Evolutionary conservation across 2,113 vertebrate genomes (phyloP).

Genomic region (Antechinus stuartii): DNA sequence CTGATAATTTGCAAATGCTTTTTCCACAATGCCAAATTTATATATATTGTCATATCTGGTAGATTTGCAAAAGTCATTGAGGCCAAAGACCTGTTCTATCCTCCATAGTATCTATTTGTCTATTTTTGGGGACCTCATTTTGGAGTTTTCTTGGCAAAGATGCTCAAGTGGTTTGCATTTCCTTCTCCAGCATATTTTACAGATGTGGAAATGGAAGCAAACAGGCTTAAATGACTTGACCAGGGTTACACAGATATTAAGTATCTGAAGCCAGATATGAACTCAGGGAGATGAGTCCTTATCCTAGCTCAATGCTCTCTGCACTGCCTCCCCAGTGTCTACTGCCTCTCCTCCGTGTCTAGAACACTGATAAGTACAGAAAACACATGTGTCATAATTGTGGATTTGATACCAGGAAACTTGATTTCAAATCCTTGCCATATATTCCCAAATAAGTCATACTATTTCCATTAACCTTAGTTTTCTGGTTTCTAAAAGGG

Average conservation of each 20-base stretch:
- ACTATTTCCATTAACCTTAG: not conserved
- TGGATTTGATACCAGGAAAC: not conserved
- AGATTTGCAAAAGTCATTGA: not conserved
- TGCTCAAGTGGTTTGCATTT: not conserved
- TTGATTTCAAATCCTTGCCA: not conserved
- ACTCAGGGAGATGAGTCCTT: not conserved
- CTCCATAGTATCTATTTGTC: not conserved
- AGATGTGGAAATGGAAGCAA: not conserved
- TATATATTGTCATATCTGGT: not conserved
- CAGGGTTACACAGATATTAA: not conserved
- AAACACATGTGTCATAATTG: not conserved
- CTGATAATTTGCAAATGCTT: not conserved
- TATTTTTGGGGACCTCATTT: not conserved
- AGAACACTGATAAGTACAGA: not conserved
- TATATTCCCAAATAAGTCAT: not conserved
- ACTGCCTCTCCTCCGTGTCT: not conserved
- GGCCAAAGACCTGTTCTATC: not conserved
- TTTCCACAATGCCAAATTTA: not conserved
- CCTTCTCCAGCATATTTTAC: not conserved
- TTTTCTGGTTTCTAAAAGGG: not conserved
- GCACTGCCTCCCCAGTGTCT: not conserved
- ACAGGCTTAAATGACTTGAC: not conserved
- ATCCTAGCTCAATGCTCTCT: not conserved
- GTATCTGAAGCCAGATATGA: not conserved
- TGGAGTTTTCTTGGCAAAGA: not conserved